phyloP scores from a whole-genome alignment of 92 coral and sea anemone genomes.

The Micromussa lordhowensis region DNA sequence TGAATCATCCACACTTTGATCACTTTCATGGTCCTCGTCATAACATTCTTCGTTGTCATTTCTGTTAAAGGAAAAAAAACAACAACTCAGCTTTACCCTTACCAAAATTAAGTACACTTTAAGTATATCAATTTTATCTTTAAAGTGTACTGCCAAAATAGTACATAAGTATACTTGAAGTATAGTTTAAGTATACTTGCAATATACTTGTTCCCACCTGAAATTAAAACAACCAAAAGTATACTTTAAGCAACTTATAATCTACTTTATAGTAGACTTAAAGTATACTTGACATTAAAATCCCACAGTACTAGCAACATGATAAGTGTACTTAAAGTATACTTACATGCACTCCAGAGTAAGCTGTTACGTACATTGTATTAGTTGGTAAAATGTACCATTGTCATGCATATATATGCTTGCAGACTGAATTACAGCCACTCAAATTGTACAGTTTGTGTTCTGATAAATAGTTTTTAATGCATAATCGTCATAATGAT shows the following conservation, averaged over 20 bases:
- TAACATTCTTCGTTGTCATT: no score
- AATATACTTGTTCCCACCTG: slow-evolving; percentile 1
- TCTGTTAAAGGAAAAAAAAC: no score
- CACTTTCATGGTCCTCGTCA: no score
- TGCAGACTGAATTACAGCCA: not conserved
- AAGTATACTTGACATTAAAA: not conserved
- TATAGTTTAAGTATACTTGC: slow-evolving; percentile 1
- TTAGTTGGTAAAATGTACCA: not conserved
- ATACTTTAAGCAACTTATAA: not conserved
- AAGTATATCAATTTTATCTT: not conserved
- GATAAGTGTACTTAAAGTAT: not conserved
- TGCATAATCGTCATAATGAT: not conserved
- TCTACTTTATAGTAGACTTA: not conserved
- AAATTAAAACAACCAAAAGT: not conserved
- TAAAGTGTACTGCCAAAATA: slow-evolving; percentile 1
- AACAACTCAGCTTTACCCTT: no score
- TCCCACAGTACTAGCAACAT: not conserved
- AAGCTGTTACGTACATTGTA: not conserved
- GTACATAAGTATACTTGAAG: not conserved
- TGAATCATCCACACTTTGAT: no score
- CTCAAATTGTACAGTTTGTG: not conserved
- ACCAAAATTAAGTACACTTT: slow-evolving; percentile 20
- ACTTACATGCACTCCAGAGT: not conserved
- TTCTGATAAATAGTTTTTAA: not conserved
- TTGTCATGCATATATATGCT: not conserved